These are phyloP conservation scores for Falcunculus frontatus DNA, from an alignment of 2,113 vertebrate species.

Conservation along the genomic window DNA sequence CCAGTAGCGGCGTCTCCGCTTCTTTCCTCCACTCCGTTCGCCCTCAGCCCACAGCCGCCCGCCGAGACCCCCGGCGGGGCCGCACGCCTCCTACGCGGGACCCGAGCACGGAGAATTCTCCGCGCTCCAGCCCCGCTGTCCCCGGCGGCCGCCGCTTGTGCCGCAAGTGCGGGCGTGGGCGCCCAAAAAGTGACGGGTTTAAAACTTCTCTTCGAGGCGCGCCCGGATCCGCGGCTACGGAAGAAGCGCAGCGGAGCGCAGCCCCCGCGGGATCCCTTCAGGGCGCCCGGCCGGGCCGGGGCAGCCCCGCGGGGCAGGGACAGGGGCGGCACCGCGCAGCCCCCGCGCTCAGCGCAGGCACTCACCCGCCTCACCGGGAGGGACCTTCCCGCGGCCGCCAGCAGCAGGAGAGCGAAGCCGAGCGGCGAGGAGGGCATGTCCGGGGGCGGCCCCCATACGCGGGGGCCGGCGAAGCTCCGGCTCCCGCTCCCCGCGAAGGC, in stretches of 20 bases:
- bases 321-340: background rate
- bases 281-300: background rate
- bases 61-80: background rate
- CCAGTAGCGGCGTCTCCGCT: background rate
- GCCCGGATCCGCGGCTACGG: background rate
- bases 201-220: background rate
- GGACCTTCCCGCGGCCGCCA: conserved; percentile 40
- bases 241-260: background rate
- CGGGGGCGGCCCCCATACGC: background rate
- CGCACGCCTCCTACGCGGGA: background rate
- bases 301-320: background rate
- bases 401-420: conserved; percentile 30
- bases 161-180: fast-evolving
- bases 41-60: background rate
- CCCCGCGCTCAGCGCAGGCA: background rate
- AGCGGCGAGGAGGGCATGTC: conserved; percentile 12
- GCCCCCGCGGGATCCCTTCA: background rate
- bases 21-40: fast-evolving
- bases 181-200: background rate
- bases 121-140: background rate
- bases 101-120: background rate
- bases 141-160: background rate
- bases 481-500: background rate
- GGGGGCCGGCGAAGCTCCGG: background rate
- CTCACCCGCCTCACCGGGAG: conserved; percentile 68